phyloP scores from a whole-genome alignment of 2,113 vertebrate species.

The Sigmodon hispidus region DNA sequence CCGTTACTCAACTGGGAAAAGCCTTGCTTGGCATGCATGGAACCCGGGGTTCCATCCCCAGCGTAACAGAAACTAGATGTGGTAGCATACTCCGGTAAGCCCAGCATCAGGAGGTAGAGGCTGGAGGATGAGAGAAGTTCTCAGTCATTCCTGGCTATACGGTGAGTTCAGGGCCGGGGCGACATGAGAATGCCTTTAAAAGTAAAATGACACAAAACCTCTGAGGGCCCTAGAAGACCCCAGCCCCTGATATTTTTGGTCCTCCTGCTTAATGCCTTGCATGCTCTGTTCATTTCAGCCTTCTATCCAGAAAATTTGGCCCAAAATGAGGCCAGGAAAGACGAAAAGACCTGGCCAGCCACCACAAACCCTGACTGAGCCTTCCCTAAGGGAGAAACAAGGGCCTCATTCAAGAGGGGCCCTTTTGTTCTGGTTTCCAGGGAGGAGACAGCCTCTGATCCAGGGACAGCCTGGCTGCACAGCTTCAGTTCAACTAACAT shows the following conservation, averaged over 20 bases:
- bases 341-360: neutral
- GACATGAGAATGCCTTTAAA: neutral
- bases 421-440: conserved; percentile 52
- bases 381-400: conserved; percentile 21
- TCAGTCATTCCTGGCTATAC: neutral
- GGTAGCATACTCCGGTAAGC: neutral
- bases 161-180: neutral
- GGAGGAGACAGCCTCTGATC: neutral
- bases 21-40: neutral
- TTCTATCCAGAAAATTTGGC: neutral
- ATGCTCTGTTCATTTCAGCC: neutral
- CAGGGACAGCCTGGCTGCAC: neutral
- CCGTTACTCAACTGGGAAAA: neutral
- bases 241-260: neutral
- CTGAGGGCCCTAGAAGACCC: neutral
- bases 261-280: neutral
- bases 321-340: neutral
- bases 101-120: too few relatives aligned
- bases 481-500: conserved; percentile 8
- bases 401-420: conserved; percentile 44
- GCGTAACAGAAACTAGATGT: neutral
- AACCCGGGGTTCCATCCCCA: neutral
- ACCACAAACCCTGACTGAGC: neutral
- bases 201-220: neutral
- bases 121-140: neutral